Evolutionary conservation across 2,888 invertebrate species (phyloP).

Genomic region (Leptinotarsa haldemani): DNA sequence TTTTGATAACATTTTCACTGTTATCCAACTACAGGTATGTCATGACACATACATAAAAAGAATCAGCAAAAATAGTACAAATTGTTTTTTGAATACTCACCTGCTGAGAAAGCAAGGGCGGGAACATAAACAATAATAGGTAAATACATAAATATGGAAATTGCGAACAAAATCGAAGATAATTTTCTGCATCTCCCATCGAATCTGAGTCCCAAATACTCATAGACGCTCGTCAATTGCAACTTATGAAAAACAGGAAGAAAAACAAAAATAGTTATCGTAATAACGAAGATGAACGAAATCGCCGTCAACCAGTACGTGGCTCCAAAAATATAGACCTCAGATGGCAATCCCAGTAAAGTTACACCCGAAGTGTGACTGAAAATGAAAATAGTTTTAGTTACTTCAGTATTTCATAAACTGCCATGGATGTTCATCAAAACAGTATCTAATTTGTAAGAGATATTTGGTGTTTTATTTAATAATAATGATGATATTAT

Average conservation of each 20-base stretch:
- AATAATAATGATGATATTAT: too few relatives aligned
- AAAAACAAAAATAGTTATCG: slow-evolving; percentile 64
- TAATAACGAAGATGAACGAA: slow-evolving; percentile 60
- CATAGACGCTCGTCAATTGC: slow-evolving; percentile 77
- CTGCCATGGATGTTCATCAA: too few relatives aligned
- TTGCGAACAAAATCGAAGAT: slow-evolving; percentile 72
- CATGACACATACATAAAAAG: not conserved
- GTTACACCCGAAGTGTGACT: slow-evolving; percentile 82
- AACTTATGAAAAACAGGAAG: slow-evolving; percentile 78
- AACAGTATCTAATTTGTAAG: too few relatives aligned
- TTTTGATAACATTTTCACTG: too few relatives aligned
- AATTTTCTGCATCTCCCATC: slow-evolving; percentile 71
- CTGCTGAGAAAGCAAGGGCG: slow-evolving; percentile 76
- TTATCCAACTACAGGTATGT: too few relatives aligned
- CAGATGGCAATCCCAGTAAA: slow-evolving; percentile 79
- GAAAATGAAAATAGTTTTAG: slow-evolving; percentile 47
- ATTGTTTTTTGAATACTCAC: slow-evolving; percentile 61
- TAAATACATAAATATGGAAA: slow-evolving; percentile 70
- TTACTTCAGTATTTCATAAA: not conserved
- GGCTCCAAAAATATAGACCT: slow-evolving; percentile 79
- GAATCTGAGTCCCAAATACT: slow-evolving; percentile 76
- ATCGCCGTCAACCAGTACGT: slow-evolving; percentile 69
- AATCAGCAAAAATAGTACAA: not conserved
- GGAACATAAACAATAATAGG: slow-evolving; percentile 80
- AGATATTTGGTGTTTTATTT: too few relatives aligned